These are phyloP conservation scores for Scyliorhinus canicula DNA, from an alignment of 2,797 vertebrate species.

Conservation along the genomic window DNA sequence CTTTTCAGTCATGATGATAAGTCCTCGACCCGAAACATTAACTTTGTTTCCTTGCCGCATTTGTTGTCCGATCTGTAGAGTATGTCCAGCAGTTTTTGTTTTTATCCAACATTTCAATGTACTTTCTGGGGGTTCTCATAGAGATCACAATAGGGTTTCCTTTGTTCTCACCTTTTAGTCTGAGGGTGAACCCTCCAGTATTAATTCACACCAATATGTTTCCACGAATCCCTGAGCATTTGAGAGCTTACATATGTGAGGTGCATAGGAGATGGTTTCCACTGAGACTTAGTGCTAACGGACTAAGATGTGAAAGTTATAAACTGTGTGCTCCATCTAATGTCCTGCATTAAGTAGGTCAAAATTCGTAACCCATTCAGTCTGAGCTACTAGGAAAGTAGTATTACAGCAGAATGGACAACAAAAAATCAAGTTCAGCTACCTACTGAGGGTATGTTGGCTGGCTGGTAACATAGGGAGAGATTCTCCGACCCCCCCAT, in stretches of 20 bases:
- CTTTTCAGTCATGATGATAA: too few relatives aligned
- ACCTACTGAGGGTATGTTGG: not conserved
- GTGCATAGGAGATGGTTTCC: not conserved
- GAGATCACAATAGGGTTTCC: not conserved
- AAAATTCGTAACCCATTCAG: not conserved
- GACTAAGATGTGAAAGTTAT: not conserved
- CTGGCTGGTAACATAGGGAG: not conserved
- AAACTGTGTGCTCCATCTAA: not conserved
- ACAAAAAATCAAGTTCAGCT: not conserved
- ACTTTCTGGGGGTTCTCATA: not conserved
- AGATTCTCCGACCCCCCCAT: too few relatives aligned
- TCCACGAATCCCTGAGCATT: not conserved
- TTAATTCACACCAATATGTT: not conserved
- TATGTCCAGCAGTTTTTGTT: too few relatives aligned
- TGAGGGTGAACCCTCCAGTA: not conserved
- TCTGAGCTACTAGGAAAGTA: not conserved
- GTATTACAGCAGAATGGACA: not conserved
- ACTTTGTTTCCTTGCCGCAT: too few relatives aligned
- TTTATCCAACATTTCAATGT: not conserved
- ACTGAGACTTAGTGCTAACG: not conserved
- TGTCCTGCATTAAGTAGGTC: not conserved
- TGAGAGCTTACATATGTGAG: not conserved
- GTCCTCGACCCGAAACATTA: too few relatives aligned
- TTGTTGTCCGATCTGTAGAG: too few relatives aligned
- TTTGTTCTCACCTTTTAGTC: too few relatives aligned